Base-by-base conservation (phyloP, 2,888 invertebrate species). In the Galerucella nymphaeae region DNA sequence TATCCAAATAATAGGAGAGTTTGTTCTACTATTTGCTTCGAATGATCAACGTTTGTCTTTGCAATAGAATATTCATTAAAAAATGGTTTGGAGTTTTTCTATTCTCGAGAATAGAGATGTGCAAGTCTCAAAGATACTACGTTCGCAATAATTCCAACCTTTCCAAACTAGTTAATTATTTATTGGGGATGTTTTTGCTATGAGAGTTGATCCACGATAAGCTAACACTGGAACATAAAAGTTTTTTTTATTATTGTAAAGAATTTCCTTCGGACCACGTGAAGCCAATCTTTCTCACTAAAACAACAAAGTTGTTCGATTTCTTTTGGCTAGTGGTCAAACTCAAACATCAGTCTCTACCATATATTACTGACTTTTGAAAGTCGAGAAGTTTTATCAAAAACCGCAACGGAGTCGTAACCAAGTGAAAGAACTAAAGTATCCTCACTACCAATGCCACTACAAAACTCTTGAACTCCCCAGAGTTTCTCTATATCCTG, bases 361-460 rank as follows among this genome's bases (percentile, higher is more conserved):
- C 61, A 61, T 68, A 61, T 61, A 68, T 68, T 61, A 68, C 68
- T 18, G 61, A 58, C 68, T 68, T 68, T 20, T 50, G 61, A 68
- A 53, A 61, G 68, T 48, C 59, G 50, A 48, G 61, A 68, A 68
- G 68, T 68, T 61, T 68, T 68, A 68, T 68, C 61, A 68, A 68
- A 68, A 68, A 68, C 50, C 68, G 53, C 68, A 68, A 68, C 23
- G 59, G 68, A 41, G 61, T 61, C 50, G 61, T 68, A 68, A 68
- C 53, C 18, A 20, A 45, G 57, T 42, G 57, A 11, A 55, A 66
- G 18, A 41, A 42, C 57, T 57, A 13, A 53, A 20, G 16, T n/a
- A 6, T 45, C 16, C 23, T 48, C 14, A 30, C 30, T 11, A 6
- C 58, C 10, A 10, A 14, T 58, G 23, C 57, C 20, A 57, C 57